A percentile compares a stretch with the other conserved stretches of the same genome.
Evolutionary conservation across 2,888 invertebrate genomes (phyloP).

Genomic region (Pammene fasciana): DNA sequence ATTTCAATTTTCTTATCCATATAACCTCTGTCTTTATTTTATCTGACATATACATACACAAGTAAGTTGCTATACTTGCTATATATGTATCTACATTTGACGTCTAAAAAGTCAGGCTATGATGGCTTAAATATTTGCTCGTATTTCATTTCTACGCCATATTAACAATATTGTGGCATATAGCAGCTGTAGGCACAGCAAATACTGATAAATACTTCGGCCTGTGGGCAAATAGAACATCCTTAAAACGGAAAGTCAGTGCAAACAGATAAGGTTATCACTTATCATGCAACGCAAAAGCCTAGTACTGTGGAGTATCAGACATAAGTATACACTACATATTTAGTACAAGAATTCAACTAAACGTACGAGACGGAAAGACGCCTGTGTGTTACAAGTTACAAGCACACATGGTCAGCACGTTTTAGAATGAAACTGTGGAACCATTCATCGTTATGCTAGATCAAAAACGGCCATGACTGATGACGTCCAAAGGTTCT

Average conservation of each 20-base stretch:
- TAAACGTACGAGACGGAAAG: neutral
- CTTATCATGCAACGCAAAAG: constrained; percentile 11
- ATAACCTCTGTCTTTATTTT: too few relatives aligned
- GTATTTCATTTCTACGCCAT: neutral
- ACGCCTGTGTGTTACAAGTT: constrained; percentile 3
- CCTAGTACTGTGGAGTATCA: constrained; percentile 2
- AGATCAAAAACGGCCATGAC: neutral
- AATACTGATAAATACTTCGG: constrained; percentile 37
- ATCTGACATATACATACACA: too few relatives aligned
- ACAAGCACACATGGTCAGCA: neutral
- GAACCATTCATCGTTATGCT: neutral
- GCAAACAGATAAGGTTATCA: constrained; percentile 37
- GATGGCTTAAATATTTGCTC: neutral
- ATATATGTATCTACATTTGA: too few relatives aligned
- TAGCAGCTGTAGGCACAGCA: constrained; percentile 33
- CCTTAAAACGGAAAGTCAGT: constrained; percentile 36
- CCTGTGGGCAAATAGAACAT: constrained; percentile 32
- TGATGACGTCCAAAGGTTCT: too few relatives aligned
- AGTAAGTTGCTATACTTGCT: too few relatives aligned
- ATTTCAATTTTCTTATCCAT: too few relatives aligned
- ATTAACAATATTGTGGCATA: neutral
- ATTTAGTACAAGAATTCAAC: neutral
- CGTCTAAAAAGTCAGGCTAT: neutral
- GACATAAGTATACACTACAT: neutral
- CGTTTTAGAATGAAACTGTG: neutral